phyloP scores from a whole-genome alignment of 2,113 vertebrate genomes.

The Mirza zaza region DNA sequence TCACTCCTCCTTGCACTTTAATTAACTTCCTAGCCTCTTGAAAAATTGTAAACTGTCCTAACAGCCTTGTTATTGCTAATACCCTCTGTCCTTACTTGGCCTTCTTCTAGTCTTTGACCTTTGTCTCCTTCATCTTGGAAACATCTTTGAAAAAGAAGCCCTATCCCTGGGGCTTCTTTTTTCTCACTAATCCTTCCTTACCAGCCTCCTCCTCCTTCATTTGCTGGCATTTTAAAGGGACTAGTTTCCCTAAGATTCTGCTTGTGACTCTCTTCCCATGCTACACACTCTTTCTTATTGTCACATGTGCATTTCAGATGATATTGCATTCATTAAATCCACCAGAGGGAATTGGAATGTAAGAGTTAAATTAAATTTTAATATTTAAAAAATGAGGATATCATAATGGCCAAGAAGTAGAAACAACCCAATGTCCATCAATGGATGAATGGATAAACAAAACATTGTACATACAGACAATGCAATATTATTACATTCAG shows the following conservation, averaged over 20 bases:
- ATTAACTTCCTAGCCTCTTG: not conserved
- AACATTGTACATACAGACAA: not conserved
- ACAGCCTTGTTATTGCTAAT: not conserved
- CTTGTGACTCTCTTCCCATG: not conserved
- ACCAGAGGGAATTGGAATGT: not conserved
- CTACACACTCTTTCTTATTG: not conserved
- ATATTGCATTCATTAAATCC: not conserved
- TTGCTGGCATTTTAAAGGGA: not conserved
- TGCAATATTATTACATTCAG: not conserved
- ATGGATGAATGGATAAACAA: not conserved
- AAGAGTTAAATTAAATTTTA: constrained; percentile 38
- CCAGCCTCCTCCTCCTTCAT: not conserved
- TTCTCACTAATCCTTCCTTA: not conserved
- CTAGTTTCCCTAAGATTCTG: not conserved
- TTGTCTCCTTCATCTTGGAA: not conserved
- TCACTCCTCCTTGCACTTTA: not conserved
- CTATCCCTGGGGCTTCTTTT: not conserved
- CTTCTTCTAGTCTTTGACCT: not conserved
- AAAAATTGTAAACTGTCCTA: not conserved
- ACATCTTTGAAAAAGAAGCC: too few species aligned
- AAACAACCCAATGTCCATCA: not conserved
- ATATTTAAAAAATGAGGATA: not conserved
- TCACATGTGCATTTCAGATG: not conserved
- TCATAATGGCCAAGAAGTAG: not conserved
- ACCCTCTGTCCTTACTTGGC: not conserved